Conservation (phyloP, 1,140 invertebrate species). For the Drosophila simulans region DNA sequence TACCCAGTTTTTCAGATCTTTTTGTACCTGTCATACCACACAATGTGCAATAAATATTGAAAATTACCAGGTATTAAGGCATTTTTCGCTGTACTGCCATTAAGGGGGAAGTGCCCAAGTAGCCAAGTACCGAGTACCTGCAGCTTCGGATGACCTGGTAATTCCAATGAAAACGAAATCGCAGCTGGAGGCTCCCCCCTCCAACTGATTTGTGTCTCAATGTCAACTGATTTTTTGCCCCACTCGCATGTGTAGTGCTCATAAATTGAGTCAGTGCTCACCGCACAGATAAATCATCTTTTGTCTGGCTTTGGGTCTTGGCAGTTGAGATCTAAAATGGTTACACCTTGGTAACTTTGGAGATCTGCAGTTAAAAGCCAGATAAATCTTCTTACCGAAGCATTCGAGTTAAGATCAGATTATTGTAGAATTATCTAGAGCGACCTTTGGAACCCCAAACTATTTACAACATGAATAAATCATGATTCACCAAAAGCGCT, state of each 20-base stretch:
- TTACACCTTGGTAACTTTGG: constrained; percentile 22
- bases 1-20: neutral
- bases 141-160: constrained; percentile 30
- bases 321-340: neutral
- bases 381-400: neutral
- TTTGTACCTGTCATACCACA: constrained; percentile 17
- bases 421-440: too few species aligned
- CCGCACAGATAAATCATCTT: constrained; percentile 39
- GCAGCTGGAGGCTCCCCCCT: constrained; percentile 22
- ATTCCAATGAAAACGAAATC: constrained; percentile 62
- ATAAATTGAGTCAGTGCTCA: constrained; percentile 60
- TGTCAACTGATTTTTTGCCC: constrained; percentile 44
- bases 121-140: neutral
- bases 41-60: constrained; percentile 74
- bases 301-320: constrained; percentile 23
- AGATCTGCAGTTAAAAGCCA: neutral
- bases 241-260: constrained; percentile 58
- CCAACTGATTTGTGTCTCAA: constrained; percentile 25
- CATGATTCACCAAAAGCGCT: too few species aligned
- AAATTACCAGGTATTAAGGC: constrained; percentile 57
- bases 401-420: neutral
- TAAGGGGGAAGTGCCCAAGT: constrained; percentile 38
- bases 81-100: constrained; percentile 45
- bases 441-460: neutral
- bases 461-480: neutral